phyloP scores from a whole-genome alignment of 1,140 invertebrate genomes.

The Antheraea mylitta region DNA sequence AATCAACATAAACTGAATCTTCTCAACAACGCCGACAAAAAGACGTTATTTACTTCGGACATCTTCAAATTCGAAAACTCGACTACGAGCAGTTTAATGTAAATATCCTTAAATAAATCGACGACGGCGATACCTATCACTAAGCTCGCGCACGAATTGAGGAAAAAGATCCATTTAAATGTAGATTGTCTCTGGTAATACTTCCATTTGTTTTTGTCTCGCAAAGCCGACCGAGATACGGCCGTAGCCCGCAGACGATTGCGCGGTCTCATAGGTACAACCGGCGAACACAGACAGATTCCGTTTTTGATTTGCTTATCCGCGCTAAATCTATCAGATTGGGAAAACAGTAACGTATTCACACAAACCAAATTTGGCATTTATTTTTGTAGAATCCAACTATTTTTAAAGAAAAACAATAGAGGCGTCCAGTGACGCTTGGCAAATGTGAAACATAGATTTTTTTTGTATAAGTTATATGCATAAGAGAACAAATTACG shows the following conservation, averaged over 20 bases:
- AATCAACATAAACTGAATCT: background rate
- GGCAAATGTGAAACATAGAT: no score
- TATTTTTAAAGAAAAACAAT: background rate
- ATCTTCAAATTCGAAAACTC: conserved; percentile 7
- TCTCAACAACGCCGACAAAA: background rate
- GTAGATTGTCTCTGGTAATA: conserved; percentile 71
- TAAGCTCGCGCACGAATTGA: conserved; percentile 50
- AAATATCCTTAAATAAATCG: conserved; percentile 59
- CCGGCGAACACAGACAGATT: conserved; percentile 19
- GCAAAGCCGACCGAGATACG: conserved; percentile 51
- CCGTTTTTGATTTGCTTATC: conserved; percentile 29
- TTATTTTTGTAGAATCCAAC: background rate
- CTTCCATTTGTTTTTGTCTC: conserved; percentile 72
- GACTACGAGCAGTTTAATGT: conserved; percentile 33
- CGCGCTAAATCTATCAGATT: conserved; percentile 3
- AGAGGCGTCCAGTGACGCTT: background rate
- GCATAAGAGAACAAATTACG: no score
- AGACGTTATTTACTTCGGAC: background rate
- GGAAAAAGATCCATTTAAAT: conserved; percentile 60
- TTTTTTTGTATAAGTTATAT: no score
- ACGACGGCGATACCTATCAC: conserved; percentile 61
- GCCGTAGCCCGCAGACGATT: conserved; percentile 41
- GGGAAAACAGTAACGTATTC: background rate
- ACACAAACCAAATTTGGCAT: background rate
- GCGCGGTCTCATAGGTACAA: conserved; percentile 34